phyloP scores from a whole-genome alignment of 2,797 vertebrate species.

The Varecia variegata region DNA sequence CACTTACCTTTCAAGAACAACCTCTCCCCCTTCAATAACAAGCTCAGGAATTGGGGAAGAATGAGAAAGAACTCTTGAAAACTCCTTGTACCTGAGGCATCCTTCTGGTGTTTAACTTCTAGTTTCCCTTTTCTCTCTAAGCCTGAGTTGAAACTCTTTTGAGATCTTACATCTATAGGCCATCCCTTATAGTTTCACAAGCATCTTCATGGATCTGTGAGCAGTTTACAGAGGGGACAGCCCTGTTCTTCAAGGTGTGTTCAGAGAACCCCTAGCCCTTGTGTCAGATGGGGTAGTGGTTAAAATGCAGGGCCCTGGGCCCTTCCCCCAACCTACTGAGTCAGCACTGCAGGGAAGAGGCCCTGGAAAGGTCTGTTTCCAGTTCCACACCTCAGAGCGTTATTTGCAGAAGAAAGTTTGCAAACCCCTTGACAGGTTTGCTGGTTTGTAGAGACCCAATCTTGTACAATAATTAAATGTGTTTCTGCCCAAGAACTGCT shows the following conservation, averaged over 20 bases:
- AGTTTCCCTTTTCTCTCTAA: background rate
- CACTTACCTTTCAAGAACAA: background rate
- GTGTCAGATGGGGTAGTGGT: background rate
- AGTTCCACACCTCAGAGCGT: background rate
- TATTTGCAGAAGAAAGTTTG: background rate
- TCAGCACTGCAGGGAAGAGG: background rate
- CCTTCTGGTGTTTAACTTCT: background rate
- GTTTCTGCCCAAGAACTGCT: background rate
- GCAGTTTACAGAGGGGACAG: background rate
- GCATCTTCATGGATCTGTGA: background rate
- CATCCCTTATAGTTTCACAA: background rate
- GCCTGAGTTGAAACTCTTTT: background rate
- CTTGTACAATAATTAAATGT: background rate
- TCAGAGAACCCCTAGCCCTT: background rate
- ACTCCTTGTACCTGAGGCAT: background rate
- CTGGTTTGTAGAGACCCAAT: background rate
- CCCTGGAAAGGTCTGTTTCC: fast-evolving
- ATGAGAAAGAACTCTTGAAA: background rate
- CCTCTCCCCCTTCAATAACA: background rate
- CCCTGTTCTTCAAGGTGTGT: background rate
- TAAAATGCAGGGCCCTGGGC: background rate
- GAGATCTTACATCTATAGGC: background rate
- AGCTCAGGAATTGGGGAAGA: background rate
- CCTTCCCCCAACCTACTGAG: too few species aligned
- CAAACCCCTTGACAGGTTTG: background rate